Evolutionary conservation across 2,888 invertebrate genomes (phyloP).

Genomic region (Catocala sponsa): DNA sequence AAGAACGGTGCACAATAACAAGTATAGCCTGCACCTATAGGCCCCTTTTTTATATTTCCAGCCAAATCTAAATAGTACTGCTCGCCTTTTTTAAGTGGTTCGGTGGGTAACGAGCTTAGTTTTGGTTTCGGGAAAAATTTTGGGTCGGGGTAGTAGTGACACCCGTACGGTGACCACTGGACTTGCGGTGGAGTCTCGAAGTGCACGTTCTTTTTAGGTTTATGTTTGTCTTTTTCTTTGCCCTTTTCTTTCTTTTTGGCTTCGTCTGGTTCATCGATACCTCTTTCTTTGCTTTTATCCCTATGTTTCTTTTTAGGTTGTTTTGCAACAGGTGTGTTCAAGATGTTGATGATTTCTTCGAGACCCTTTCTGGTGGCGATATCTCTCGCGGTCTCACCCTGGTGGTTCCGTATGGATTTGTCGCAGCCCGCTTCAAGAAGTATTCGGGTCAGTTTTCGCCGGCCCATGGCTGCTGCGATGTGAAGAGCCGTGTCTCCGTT

Average conservation of each 20-base stretch:
- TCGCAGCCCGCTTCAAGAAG: constrained; percentile 95
- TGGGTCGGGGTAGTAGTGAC: constrained; percentile 96
- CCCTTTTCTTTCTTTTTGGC: constrained; percentile 78
- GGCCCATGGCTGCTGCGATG: constrained; percentile 97
- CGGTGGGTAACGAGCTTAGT: constrained; percentile 94
- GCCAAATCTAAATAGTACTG: constrained; percentile 98
- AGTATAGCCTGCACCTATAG: constrained; percentile 97
- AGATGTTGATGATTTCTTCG: constrained; percentile 94
- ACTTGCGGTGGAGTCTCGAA: constrained; percentile 85
- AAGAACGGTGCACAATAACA: constrained; percentile 98
- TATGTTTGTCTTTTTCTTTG: constrained; percentile 76
- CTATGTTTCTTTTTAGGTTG: constrained; percentile 77
- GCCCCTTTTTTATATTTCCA: constrained; percentile 98
- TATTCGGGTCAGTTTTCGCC: constrained; percentile 96
- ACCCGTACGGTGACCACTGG: constrained; percentile 96
- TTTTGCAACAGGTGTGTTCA: constrained; percentile 88
- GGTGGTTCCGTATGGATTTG: constrained; percentile 91
- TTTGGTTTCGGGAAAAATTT: constrained; percentile 95
- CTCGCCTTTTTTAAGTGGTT: constrained; percentile 95
- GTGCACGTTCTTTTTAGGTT: constrained; percentile 86
- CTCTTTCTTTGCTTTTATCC: constrained; percentile 86
- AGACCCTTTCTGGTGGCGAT: constrained; percentile 96
- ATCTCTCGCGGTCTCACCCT: constrained; percentile 96
- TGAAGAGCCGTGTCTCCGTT: constrained; percentile 98
- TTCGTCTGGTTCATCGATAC: constrained; percentile 85